phyloP scores from a whole-genome alignment of 2,888 invertebrate species.

The Argynnis bischoffii region DNA sequence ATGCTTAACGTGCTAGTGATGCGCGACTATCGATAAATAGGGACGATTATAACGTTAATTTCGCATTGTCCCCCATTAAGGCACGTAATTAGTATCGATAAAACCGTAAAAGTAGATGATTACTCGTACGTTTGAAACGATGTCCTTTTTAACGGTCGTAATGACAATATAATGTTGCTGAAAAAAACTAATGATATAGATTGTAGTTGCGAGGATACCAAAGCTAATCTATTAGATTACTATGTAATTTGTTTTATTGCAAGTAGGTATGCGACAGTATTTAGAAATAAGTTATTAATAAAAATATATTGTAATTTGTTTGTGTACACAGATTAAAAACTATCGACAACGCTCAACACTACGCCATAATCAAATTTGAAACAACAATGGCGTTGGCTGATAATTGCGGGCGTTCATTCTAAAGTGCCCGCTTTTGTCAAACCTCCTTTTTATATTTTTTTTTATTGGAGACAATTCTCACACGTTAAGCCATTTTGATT shows the following conservation, averaged over 20 bases:
- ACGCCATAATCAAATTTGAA: conserved; percentile 70
- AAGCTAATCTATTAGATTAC: conserved; percentile 13
- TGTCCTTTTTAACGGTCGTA: conserved; percentile 26
- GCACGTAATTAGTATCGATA: conserved; percentile 35
- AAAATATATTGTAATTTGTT: not conserved
- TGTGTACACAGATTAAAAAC: conserved; percentile 6
- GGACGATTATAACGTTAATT: conserved; percentile 35
- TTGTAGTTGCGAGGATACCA: conserved; percentile 26
- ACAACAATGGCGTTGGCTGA: conserved; percentile 73
- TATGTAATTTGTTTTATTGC: conserved; percentile 13
- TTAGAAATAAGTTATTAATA: not conserved
- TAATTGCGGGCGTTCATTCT: conserved; percentile 68
- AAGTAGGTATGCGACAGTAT: not conserved
- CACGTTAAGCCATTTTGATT: conserved; percentile 55
- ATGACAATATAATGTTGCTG: conserved; percentile 25
- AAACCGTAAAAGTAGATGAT: conserved; percentile 40
- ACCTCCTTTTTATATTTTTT: conserved; percentile 46
- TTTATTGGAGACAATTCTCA: conserved; percentile 25
- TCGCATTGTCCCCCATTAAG: conserved; percentile 36
- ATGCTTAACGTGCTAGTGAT: conserved; percentile 52
- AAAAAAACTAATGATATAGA: conserved; percentile 27
- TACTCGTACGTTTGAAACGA: conserved; percentile 34
- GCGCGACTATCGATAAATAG: conserved; percentile 50
- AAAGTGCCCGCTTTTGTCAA: conserved; percentile 66
- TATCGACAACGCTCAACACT: conserved; percentile 55